A percentile compares a stretch with the other conserved stretches of the same genome.
These are phyloP conservation scores for Zootermopsis nevadensis DNA, from an alignment of 2,888 invertebrate genomes.

Conservation along the genomic window DNA sequence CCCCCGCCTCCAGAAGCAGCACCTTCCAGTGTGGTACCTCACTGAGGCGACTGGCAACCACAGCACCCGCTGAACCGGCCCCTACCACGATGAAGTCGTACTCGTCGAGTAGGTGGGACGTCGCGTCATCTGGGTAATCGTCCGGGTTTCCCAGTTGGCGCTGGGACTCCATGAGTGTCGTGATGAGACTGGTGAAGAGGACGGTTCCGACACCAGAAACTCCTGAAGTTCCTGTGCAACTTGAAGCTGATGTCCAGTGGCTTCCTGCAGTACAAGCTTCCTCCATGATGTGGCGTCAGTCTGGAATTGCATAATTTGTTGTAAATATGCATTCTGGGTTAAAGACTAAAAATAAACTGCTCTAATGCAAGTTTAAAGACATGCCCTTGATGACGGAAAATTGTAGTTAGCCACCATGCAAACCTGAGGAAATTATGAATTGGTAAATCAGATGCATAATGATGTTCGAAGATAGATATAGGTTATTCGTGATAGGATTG, in stretches of 20 bases:
- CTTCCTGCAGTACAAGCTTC: background rate
- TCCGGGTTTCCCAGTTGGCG: conserved; percentile 16
- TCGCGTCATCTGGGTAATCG: conserved; percentile 29
- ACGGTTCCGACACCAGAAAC: conserved; percentile 10
- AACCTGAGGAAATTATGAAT: too few species aligned
- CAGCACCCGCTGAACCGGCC: conserved; percentile 65
- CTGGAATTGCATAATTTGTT: too few species aligned
- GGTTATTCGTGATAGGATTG: too few species aligned
- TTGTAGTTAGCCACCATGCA: too few species aligned
- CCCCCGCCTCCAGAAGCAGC: conserved; percentile 65
- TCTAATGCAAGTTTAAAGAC: too few species aligned
- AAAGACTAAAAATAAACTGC: too few species aligned
- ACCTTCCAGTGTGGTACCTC: conserved; percentile 56
- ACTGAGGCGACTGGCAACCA: conserved; percentile 65
- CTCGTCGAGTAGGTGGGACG: background rate
- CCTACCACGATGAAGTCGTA: conserved; percentile 66
- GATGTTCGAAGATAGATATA: too few species aligned
- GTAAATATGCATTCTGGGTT: too few species aligned
- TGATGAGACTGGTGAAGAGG: conserved; percentile 34
- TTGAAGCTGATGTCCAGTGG: background rate
- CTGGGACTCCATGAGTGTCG: conserved; percentile 14
- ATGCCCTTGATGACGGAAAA: too few species aligned
- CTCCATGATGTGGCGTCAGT: background rate
- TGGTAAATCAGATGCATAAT: too few species aligned
- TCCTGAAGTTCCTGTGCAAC: background rate